A percentile compares a stretch with the other conserved stretches of the same genome.
phyloP scores from a whole-genome alignment of 2,113 vertebrate species.

The Lates calcarifer region DNA sequence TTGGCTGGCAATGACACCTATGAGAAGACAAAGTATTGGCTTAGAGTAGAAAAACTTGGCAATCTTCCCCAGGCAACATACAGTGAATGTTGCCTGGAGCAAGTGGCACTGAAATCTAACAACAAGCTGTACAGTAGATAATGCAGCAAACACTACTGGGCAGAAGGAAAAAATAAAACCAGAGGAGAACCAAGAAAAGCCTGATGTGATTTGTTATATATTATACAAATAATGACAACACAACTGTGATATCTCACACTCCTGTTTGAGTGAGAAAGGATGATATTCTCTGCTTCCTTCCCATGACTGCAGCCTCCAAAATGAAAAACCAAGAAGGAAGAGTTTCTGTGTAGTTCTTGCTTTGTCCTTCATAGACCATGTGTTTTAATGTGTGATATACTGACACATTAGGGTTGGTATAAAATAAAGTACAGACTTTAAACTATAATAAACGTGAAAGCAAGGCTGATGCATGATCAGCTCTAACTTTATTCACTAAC shows the following conservation, averaged over 20 bases:
- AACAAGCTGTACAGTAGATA: not conserved
- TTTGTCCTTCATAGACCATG: not conserved
- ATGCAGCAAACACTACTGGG: not conserved
- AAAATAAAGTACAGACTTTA: not conserved
- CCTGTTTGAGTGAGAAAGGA: not conserved
- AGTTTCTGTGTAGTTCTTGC: not conserved
- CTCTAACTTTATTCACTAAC: not conserved
- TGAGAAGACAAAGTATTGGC: constrained; percentile 6
- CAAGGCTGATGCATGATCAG: not conserved
- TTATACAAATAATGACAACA: not conserved
- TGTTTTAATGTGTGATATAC: not conserved
- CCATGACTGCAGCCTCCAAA: constrained; percentile 7
- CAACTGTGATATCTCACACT: not conserved
- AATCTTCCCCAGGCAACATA: not conserved
- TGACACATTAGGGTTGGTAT: not conserved
- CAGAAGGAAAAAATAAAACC: not conserved
- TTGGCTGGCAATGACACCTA: constrained; percentile 15
- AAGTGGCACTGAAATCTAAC: not conserved
- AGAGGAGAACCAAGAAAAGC: not conserved
- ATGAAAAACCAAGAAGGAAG: not conserved
- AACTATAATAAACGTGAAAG: not conserved
- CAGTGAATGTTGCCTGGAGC: constrained; percentile 5
- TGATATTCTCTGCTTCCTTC: not conserved
- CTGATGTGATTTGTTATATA: not conserved
- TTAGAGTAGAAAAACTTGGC: constrained; percentile 22